Conservation (phyloP, 2,888 invertebrate species). For the Xestia xanthographa region DNA sequence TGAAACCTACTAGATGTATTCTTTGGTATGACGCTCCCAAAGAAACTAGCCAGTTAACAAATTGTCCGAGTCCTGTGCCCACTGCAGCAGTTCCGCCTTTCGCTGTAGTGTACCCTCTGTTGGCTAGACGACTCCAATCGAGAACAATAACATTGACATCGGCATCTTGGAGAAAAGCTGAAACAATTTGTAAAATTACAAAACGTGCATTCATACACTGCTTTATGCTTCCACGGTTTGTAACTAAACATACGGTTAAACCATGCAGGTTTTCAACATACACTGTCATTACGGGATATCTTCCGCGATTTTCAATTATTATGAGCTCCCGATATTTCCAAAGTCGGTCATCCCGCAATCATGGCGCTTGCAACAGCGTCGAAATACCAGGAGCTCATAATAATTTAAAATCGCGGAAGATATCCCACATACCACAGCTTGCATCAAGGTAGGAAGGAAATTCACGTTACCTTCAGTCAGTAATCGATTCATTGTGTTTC, state of each 20-base stretch:
- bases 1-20: conserved; percentile 85
- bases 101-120: conserved; percentile 79
- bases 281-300: neutral
- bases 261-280: too few relatives aligned
- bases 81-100: conserved; percentile 74
- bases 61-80: conserved; percentile 76
- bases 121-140: conserved; percentile 83
- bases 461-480: conserved; percentile 74
- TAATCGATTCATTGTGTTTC: conserved; percentile 71
- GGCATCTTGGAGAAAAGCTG: conserved; percentile 75
- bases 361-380: too few relatives aligned
- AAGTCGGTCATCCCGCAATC: too few relatives aligned
- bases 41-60: conserved; percentile 74
- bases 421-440: neutral
- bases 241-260: neutral
- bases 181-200: conserved; percentile 42
- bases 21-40: conserved; percentile 73
- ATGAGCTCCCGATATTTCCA: too few relatives aligned
- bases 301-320: neutral
- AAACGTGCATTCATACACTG: neutral
- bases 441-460: neutral
- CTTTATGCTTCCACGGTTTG: neutral
- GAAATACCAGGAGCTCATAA: too few relatives aligned
- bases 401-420: too few relatives aligned
- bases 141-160: conserved; percentile 85